These are phyloP conservation scores for Metaphire vulgaris DNA, from an alignment of 1,140 invertebrate species.

Conservation along the genomic window DNA sequence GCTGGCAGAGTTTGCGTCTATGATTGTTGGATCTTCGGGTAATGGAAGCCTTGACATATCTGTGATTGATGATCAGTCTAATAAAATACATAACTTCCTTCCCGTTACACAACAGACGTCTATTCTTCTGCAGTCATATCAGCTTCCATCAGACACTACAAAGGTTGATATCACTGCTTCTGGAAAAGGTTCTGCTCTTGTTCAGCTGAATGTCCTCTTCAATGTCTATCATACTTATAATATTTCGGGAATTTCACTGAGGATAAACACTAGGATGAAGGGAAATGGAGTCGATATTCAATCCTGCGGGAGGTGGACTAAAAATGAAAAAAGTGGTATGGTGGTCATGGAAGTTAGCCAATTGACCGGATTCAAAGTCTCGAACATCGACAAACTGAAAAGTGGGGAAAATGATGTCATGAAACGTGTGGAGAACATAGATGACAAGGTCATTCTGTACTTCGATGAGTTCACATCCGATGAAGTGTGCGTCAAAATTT, in stretches of 20 bases:
- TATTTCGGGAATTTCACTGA: not conserved
- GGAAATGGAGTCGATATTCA: not conserved
- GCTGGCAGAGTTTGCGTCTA: slow-evolving; percentile 55
- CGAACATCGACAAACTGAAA: not conserved
- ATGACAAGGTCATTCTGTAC: not conserved
- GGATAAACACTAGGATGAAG: not conserved
- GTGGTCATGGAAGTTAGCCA: slow-evolving; percentile 13
- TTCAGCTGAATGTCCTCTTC: not conserved
- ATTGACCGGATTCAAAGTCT: slow-evolving; percentile 13
- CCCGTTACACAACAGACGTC: not conserved
- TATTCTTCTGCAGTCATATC: not conserved
- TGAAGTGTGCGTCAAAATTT: not conserved
- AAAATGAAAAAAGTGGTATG: slow-evolving; percentile 13
- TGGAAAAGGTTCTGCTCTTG: not conserved
- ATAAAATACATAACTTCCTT: not conserved
- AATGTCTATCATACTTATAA: not conserved
- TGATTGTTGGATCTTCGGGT: not conserved
- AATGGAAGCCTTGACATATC: not conserved
- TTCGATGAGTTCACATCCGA: not conserved
- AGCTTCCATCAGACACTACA: not conserved
- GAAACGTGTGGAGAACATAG: not conserved
- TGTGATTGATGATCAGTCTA: not conserved
- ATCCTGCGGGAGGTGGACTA: not conserved
- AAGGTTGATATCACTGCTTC: not conserved
- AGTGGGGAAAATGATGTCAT: not conserved